Percentiles rank a stretch among this genome's conserved stretches.
phyloP scores from a whole-genome alignment of 2,797 vertebrate genomes.

The Pseudochaenichthys georgianus region DNA sequence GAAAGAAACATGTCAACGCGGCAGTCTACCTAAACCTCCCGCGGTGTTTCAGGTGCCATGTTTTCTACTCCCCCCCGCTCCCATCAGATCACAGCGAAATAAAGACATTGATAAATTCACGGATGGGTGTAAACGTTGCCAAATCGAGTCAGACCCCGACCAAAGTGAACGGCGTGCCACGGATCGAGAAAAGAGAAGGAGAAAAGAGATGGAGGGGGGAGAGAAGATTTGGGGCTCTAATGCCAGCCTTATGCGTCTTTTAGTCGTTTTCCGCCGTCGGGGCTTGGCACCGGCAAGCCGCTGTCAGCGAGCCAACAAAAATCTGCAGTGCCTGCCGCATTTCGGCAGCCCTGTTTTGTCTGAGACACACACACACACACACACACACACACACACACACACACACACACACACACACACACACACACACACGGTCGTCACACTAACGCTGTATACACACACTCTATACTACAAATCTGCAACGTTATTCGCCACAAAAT shows the following conservation, averaged over 20 bases:
- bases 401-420: slow-evolving; percentile 77
- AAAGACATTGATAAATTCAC: slow-evolving; percentile 71
- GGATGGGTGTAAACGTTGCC: slow-evolving; percentile 56
- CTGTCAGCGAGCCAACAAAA: slow-evolving; percentile 93
- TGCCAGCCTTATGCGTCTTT: slow-evolving; percentile 95
- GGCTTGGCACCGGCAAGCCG: slow-evolving; percentile 92
- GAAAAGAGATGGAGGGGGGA: slow-evolving; percentile 57
- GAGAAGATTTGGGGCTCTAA: slow-evolving; percentile 90
- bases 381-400: slow-evolving; percentile 54
- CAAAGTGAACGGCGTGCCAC: slow-evolving; percentile 68
- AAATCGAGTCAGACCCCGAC: slow-evolving; percentile 72
- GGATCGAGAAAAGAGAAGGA: slow-evolving; percentile 60
- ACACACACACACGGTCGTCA: slow-evolving; percentile 38
- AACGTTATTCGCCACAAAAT: slow-evolving; percentile 16
- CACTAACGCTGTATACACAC: slow-evolving; percentile 70
- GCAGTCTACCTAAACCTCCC: slow-evolving; percentile 43
- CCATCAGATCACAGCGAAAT: slow-evolving; percentile 59
- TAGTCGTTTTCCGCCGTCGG: slow-evolving; percentile 94
- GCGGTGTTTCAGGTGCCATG: slow-evolving; percentile 63
- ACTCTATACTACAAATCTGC: slow-evolving; percentile 46
- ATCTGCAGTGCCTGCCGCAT: slow-evolving; percentile 97
- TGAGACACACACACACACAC: slow-evolving; percentile 84
- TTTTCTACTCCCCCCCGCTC: slow-evolving; percentile 20
- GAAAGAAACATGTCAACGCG: slow-evolving; percentile 10
- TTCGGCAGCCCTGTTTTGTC: slow-evolving; percentile 89